phyloP scores from a whole-genome alignment of 2,113 vertebrate species.

The Takifugu bimaculatus region DNA sequence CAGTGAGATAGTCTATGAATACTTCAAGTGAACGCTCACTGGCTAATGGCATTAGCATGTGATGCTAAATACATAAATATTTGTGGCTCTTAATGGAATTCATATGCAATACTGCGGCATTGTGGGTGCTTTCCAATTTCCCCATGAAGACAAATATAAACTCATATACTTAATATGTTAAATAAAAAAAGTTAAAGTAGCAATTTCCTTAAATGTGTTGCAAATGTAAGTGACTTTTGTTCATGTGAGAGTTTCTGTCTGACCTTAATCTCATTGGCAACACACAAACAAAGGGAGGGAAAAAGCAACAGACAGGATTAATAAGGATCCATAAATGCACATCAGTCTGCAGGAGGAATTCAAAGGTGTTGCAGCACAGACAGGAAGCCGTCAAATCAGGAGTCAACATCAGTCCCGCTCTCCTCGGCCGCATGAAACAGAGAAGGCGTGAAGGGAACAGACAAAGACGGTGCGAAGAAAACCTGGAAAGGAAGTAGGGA shows the following conservation, averaged over 20 bases:
- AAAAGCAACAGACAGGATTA: conserved; percentile 10
- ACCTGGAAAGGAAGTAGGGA: conserved; percentile 64
- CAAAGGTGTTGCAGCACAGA: conserved; percentile 27
- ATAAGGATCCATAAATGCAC: conserved; percentile 30
- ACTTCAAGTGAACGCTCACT: no score
- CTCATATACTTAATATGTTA: no score
- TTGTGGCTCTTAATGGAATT: no score
- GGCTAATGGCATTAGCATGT: no score
- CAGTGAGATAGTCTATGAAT: no score
- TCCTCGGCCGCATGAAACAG: conserved; percentile 32
- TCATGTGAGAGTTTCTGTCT: not conserved
- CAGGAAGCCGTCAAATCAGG: conserved; percentile 43
- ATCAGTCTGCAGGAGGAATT: conserved; percentile 47
- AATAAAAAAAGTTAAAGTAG: no score
- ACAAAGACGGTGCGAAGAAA: conserved; percentile 30
- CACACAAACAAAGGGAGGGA: not conserved
- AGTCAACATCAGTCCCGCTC: conserved; percentile 18
- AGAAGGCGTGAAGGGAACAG: conserved; percentile 25
- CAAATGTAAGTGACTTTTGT: no score
- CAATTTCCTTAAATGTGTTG: no score
- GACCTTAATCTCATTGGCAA: conserved; percentile 29
- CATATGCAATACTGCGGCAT: no score
- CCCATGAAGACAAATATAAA: no score
- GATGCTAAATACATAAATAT: no score
- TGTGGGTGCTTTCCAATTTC: no score